Evolutionary conservation across 2,113 vertebrate species (phyloP).

Genomic region (Chitala chitala): DNA sequence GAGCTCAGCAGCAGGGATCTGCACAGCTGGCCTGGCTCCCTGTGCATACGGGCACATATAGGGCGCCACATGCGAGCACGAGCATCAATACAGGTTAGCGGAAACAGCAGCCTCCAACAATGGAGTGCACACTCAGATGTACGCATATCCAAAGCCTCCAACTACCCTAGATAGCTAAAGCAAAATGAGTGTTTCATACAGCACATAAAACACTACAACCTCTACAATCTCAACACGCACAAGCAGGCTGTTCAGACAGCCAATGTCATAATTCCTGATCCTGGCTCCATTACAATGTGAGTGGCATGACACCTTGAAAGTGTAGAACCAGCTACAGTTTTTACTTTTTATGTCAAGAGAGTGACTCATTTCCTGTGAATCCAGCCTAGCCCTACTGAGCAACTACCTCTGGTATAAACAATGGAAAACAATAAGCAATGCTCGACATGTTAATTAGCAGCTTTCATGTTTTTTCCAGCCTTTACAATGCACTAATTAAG

Average conservation of each 20-base stretch:
- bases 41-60: no score
- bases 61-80: no score
- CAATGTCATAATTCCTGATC: no score
- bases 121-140: no score
- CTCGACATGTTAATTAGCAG: neutral
- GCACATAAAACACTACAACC: neutral
- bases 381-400: neutral
- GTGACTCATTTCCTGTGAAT: conserved; percentile 8
- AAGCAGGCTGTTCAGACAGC: no score
- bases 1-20: no score
- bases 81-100: no score
- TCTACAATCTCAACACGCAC: neutral
- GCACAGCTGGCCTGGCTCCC: no score
- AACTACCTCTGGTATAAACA: neutral
- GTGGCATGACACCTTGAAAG: no score
- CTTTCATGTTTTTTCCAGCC: neutral
- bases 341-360: neutral
- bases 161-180: neutral
- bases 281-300: no score
- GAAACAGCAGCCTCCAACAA: no score
- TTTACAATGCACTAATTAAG: neutral
- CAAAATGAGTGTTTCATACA: neutral
- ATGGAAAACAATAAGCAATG: neutral
- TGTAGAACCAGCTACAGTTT: no score
- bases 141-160: neutral